Base-by-base conservation (phyloP, 2,888 invertebrate genomes). In the Caenorhabditis virilis region DNA sequence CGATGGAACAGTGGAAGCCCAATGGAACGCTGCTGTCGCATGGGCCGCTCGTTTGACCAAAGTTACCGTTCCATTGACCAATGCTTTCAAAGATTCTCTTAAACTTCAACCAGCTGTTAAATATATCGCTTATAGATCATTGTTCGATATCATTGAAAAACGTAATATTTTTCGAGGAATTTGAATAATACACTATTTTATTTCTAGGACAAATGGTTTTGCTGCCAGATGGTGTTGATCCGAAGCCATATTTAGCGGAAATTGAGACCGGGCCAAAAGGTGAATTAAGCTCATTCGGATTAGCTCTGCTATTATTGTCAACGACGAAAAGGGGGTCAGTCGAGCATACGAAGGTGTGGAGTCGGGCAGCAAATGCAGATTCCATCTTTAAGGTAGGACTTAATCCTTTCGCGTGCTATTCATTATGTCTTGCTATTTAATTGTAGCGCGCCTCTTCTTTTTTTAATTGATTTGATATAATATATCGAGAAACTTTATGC, bases 221-320 rank as follows among this genome's bases (percentile, higher is more conserved):
- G 2, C 30, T 72, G 5, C 64, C 69, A 2, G 59, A 57, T 1
- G 64, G 56, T 13, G 30, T 51, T 25, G 59, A 67, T 9, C 55
- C 22, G 20, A 60, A 62, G 15, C 38, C 51, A 9, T 36, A 68
- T 26, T 39, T 54, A 33, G 22, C 42, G 1, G 70, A 73, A 36
- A 38, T 70, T 15, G 70, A 69, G n/a, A 47, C 46, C 3, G 50
- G 46, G 4, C 62, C 67, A 18, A 75, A 75, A 53, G 73, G 71
- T 27, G 67, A 71, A 26, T 51, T 73, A 2, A 56, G 52, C 16
- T 63, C 62, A 2, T 56, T 73, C 41, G 64, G 62, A 22, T 33
- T 72, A 11, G 59, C 65, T 33, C 43, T 66, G 23, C 20, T 69
- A 26, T 36, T 75, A 2, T 55, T 75, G 4, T 18, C 50, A 4